Evolutionary conservation across 2,888 invertebrate species (phyloP), one percentile per base, ranked within the genome.

Genomic region (Metopia argyrocephala): DNA sequence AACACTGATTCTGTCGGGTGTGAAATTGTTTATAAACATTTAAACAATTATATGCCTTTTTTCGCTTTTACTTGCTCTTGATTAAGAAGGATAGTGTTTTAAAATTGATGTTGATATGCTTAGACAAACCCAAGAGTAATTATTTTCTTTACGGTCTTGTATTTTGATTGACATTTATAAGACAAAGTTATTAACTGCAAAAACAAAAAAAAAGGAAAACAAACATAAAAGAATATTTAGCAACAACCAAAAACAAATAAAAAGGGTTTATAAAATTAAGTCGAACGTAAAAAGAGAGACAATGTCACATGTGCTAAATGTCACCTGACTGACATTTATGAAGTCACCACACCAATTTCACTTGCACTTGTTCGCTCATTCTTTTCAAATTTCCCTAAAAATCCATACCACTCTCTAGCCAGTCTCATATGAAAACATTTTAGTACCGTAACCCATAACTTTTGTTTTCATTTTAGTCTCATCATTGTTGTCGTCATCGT

Each of bases 321-420:
- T 80, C 84, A 83, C 71, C 65, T 80, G 82, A 82, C 82, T 82
- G 84, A 83, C 84, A 84, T 79, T 84, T 84, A 84, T 84, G 84
- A 70, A 80, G 62, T 46, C 76, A 54, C 3, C 48, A 66, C 61
- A 59, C 28, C 76, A 28, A 38, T 66, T 68, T 62, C 69, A 76
- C 76, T 76, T 76, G 48, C 38, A 69, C 76, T 76, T 38, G 38
- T 15, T 15, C 3, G 3, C 4, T 38, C 38, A n/a, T n/a, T n/a
- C n/a, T n/a, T 38, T 9, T 38, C 38, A 38, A 15, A 38, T 12
- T 38, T 50, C 9, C 27, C 48, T 27, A 46, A 28, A 28, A 15
- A 12, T 38, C 38, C 38, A 15, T 7, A 45, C 69, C 28, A 48
- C 46, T 28, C 4, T 25, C 3, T 25, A 18, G 57, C 7, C n/a